Evolutionary conservation across 2,888 invertebrate species (phyloP).

Genomic region (Melanchra persicariae): DNA sequence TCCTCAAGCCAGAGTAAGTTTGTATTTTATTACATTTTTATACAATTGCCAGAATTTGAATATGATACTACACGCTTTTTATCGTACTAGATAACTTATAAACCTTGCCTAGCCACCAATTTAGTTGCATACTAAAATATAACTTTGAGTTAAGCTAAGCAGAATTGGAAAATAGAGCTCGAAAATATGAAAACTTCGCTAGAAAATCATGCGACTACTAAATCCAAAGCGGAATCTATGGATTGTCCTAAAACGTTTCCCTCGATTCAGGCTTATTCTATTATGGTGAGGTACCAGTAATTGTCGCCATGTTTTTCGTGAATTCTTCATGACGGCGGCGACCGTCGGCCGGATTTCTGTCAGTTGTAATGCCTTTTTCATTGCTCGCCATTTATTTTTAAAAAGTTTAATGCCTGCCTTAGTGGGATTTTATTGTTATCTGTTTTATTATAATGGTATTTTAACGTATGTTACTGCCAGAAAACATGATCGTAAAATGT

Average conservation of each 20-base stretch:
- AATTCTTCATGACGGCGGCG: constrained; percentile 56
- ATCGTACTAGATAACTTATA: neutral
- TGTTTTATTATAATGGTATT: constrained; percentile 42
- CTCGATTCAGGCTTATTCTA: constrained; percentile 44
- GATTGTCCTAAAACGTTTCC: constrained; percentile 32
- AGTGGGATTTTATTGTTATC: constrained; percentile 16
- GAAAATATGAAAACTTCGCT: neutral
- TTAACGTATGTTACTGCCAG: constrained; percentile 17
- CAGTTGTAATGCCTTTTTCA: constrained; percentile 60
- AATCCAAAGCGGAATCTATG: constrained; percentile 23
- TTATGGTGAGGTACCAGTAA: constrained; percentile 28
- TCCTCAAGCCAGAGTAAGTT: neutral
- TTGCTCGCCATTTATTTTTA: constrained; percentile 64
- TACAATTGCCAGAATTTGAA: constrained; percentile 3
- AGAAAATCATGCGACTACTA: neutral
- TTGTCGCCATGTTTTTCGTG: constrained; percentile 46
- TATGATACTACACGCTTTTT: neutral
- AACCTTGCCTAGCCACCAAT: neutral
- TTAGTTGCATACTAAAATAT: too few species aligned
- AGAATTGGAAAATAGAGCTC: constrained; percentile 1
- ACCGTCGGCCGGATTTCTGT: constrained; percentile 60
- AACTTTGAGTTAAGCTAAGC: neutral
- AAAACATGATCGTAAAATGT: constrained; percentile 23
- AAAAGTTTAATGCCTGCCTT: constrained; percentile 29
- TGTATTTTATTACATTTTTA: constrained; percentile 20